phyloP scores from a whole-genome alignment of 2,113 vertebrate genomes.

The Alethe castanea region DNA sequence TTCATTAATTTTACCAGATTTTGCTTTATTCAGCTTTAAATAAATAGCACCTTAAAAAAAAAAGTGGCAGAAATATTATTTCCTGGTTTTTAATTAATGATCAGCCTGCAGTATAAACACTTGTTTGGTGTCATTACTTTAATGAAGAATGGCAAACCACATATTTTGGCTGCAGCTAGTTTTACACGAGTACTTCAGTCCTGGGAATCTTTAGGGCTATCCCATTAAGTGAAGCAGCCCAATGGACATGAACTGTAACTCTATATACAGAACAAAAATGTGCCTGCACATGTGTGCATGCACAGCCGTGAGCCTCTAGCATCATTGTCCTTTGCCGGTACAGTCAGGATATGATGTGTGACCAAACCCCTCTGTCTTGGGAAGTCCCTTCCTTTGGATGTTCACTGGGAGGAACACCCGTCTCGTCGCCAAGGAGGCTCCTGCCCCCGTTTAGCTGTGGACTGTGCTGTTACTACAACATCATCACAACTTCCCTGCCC shows the following conservation, averaged over 20 bases:
- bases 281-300: neutral
- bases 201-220: neutral
- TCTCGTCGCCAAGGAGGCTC: neutral
- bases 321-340: neutral
- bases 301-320: fast-evolving
- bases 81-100: neutral
- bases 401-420: neutral
- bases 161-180: neutral
- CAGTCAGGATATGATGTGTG: neutral
- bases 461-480: neutral
- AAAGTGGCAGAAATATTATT: neutral
- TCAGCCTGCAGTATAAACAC: neutral
- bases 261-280: neutral
- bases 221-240: neutral
- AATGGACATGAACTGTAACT: neutral
- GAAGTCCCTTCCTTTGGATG: neutral
- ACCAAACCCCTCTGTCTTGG: neutral
- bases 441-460: fast-evolving
- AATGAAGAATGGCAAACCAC: conserved; percentile 14
- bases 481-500: neutral
- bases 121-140: neutral
- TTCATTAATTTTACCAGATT: neutral
- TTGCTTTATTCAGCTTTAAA: conserved; percentile 4
- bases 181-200: neutral
- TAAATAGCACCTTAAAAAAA: neutral